A percentile compares a stretch with the other conserved stretches of the same genome.
phyloP scores from a whole-genome alignment of 1,140 invertebrate genomes.

The Lysiphlebus fabarum region DNA sequence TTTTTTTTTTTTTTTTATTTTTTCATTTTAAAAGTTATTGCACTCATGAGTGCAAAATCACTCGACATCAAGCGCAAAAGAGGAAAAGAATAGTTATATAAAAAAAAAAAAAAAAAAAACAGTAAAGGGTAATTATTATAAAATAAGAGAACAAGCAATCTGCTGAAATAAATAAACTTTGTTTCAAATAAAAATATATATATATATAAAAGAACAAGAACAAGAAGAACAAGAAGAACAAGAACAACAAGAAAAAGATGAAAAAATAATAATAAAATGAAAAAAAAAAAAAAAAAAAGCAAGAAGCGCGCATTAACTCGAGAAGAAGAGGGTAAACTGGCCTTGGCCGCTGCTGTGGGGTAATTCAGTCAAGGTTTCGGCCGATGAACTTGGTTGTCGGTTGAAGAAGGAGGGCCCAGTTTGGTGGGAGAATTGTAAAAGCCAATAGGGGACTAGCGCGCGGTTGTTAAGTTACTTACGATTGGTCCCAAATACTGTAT shows the following conservation, averaged over 20 bases:
- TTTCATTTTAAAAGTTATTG: too few species aligned
- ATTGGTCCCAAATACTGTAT: conserved; percentile 35
- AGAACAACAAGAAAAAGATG: conserved; percentile 3
- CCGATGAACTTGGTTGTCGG: conserved; percentile 54
- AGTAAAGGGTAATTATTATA: conserved; percentile 5
- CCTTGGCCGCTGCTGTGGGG: conserved; percentile 63
- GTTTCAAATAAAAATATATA: not conserved
- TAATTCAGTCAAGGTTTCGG: conserved; percentile 71
- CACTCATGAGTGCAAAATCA: not conserved
- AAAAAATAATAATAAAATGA: conserved; percentile 3
- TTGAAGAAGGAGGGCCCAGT: conserved; percentile 19
- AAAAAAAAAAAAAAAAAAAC: conserved; percentile 25
- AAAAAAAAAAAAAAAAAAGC: conserved; percentile 4
- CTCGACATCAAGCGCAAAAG: not conserved
- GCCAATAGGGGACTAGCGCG: conserved; percentile 40
- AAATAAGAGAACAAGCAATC: conserved; percentile 6
- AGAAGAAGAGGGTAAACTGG: conserved; percentile 49
- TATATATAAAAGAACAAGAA: conserved; percentile 10
- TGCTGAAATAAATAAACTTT: conserved; percentile 3
- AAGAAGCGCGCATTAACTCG: conserved; percentile 27
- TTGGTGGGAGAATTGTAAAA: conserved; percentile 25
- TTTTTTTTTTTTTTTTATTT: too few species aligned
- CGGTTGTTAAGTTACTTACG: conserved; percentile 26
- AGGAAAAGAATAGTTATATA: not conserved
- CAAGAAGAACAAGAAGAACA: conserved; percentile 16